phyloP scores from a whole-genome alignment of 2,888 invertebrate species.

The Tiphia femorata region DNA sequence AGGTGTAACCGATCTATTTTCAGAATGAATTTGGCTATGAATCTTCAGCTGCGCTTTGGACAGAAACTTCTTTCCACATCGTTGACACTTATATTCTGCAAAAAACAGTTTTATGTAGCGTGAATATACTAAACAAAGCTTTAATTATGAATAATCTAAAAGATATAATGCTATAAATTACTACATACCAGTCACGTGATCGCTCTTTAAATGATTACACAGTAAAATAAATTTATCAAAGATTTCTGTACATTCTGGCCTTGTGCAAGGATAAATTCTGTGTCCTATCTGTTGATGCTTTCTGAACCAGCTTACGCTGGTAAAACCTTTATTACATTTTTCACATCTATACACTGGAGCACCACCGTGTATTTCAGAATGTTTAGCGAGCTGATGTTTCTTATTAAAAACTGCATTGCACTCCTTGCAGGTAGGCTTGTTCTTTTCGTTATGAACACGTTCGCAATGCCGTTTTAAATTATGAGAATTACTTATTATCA shows the following conservation, averaged over 20 bases:
- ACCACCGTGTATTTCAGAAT: constrained; percentile 73
- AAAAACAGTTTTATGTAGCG: constrained; percentile 10
- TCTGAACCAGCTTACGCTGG: constrained; percentile 69
- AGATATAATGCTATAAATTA: neutral
- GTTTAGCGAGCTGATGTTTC: constrained; percentile 72
- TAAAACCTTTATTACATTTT: constrained; percentile 71
- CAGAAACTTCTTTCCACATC: constrained; percentile 53
- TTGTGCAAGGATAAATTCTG: constrained; percentile 65
- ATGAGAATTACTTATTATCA: constrained; percentile 70
- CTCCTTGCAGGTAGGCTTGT: constrained; percentile 67
- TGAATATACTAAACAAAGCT: neutral
- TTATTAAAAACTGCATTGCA: constrained; percentile 73
- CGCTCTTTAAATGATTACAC: constrained; percentile 68
- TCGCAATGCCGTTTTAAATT: constrained; percentile 75
- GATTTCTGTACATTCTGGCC: constrained; percentile 69
- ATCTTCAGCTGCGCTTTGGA: constrained; percentile 33
- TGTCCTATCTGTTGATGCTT: constrained; percentile 70
- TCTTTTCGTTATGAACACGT: constrained; percentile 67
- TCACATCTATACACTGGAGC: constrained; percentile 69
- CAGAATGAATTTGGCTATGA: constrained; percentile 53
- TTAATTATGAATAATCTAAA: neutral
- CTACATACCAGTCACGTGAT: constrained; percentile 64
- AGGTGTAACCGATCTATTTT: constrained; percentile 39
- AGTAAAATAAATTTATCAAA: constrained; percentile 71
- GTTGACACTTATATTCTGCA: constrained; percentile 46